Evolutionary conservation across 2,888 invertebrate species (phyloP).

Genomic region (Lasioglossum zephyrum): DNA sequence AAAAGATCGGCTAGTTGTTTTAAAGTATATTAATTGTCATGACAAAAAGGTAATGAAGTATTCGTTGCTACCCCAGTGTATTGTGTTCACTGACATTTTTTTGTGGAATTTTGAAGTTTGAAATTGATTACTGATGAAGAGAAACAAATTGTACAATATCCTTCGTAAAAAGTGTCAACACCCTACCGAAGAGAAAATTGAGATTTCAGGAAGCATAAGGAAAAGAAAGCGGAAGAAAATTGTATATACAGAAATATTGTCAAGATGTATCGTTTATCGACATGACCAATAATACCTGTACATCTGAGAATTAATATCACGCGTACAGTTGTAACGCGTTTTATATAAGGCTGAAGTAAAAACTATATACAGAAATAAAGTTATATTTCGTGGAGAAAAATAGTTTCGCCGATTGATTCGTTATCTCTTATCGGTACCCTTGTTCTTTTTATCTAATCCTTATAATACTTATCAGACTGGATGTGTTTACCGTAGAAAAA

Average conservation of each 20-base stretch:
- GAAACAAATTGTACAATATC: constrained; percentile 23
- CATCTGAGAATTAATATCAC: constrained; percentile 63
- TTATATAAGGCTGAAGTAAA: constrained; percentile 76
- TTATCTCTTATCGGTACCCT: not conserved
- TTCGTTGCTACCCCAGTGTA: not conserved
- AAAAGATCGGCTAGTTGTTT: not conserved
- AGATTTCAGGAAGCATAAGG: not conserved
- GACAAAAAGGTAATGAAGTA: not conserved
- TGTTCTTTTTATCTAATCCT: not conserved
- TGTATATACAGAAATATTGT: constrained; percentile 27
- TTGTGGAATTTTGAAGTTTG: not conserved
- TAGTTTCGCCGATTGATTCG: not conserved
- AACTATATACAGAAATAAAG: constrained; percentile 70
- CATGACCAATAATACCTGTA: constrained; percentile 63
- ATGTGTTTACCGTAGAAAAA: not conserved
- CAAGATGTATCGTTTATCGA: constrained; percentile 40
- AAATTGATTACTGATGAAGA: not conserved
- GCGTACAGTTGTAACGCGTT: constrained; percentile 73
- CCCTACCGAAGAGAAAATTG: not conserved
- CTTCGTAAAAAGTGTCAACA: constrained; percentile 31
- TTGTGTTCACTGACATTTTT: constrained; percentile 66
- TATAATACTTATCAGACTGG: not conserved
- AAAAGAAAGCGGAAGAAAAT: constrained; percentile 12
- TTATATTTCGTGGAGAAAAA: constrained; percentile 66
- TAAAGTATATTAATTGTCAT: not conserved